Base-by-base conservation (phyloP, 1,140 invertebrate species). In the Cyphomyrmex costatus region DNA sequence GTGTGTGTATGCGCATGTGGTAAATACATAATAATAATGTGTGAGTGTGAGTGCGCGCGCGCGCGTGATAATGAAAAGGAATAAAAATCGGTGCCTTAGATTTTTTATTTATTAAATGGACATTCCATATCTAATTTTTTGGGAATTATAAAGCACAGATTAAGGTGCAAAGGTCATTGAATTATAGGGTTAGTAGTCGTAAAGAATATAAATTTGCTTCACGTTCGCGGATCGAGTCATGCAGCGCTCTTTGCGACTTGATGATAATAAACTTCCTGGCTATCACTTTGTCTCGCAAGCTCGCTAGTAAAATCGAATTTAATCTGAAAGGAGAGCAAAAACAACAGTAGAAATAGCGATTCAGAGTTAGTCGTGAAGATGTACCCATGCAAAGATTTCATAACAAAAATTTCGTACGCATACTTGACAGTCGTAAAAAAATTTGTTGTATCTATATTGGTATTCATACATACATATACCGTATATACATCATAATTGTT, bases 261-360 rank as follows among this genome's bases (percentile, higher is more conserved):
- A 95, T 94, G 94, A 94, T 94, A 94, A 95, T 94, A 93, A 95
- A 95, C 93, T 94, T 93, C 90, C 89, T 89, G 89, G 71, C 89
- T 80, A 85, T 73, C 87, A 89, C 87, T 91, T 88, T 86, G 78
- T 91, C 63, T 89, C 85, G 86, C 86, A 92, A 93, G 89, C 90
- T 93, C 86, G 92, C 93, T 94, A 93, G 92, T 94, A 94, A 94
- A 94, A 93, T 93, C 91, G 92, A 92, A 92, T 93, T 94, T 94
- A 93, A 94, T 94, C 92, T 92, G 88, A 84, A 66, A 53, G 65
- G 68, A 65, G 85, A 65, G 85, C 76, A 91, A 90, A 93, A 90
- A 91, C 85, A 78, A 90, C 56, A 65, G 30, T 56, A 49, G 61
- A 88, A 85, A 68, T 61, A 49, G 71, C 46, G 56, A 65, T 16